Evolutionary conservation across 2,888 invertebrate genomes (phyloP), one percentile per base, ranked within the genome.

Genomic region (Serrognathus titanus): DNA sequence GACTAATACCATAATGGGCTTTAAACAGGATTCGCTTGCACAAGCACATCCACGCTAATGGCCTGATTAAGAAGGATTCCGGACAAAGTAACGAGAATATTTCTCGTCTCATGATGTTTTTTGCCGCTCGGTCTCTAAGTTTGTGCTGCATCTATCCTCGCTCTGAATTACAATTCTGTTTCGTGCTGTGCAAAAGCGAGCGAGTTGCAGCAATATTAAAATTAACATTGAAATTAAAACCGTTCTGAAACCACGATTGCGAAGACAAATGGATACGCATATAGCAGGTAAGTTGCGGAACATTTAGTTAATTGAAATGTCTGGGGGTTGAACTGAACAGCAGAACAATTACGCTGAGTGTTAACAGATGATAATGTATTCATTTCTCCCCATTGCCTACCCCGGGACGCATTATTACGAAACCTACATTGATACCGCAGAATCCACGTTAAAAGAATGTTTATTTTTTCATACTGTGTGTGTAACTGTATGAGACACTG

Each of bases 221-320:
- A 74, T 75, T 74, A 70, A 68, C 71, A 74, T 73, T 73, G 72
- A 74, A 68, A 74, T 74, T 74, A 73, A 64, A 67, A 67, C 62
- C 66, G 62, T 61, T 53, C 35, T 40, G 48, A 53, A 53, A 53
- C 37, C 48, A 37, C 48, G 53, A 53, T 53, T 53, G 43, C 48
- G 45, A 11, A 71, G 72, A 73, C 71, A 72, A 73, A 73, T 71
- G 71, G 72, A 65, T 65, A 68, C 65, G 67, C 64, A 67, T 66
- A 69, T 64, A 61, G 71, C 66, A 73, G 70, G 73, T 72, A 76
- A 76, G 75, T 75, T 74, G 74, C 69, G 75, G 76, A 76, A 77
- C 78, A 78, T 78, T 78, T 78, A 78, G 74, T 75, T 78, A 78
- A 78, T 78, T 78, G 78, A 78, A 78, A 78, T 75, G 78, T 77